These are phyloP conservation scores for Teleopsis dalmanni DNA, from an alignment of 1,140 invertebrate species.

Conservation along the genomic window DNA sequence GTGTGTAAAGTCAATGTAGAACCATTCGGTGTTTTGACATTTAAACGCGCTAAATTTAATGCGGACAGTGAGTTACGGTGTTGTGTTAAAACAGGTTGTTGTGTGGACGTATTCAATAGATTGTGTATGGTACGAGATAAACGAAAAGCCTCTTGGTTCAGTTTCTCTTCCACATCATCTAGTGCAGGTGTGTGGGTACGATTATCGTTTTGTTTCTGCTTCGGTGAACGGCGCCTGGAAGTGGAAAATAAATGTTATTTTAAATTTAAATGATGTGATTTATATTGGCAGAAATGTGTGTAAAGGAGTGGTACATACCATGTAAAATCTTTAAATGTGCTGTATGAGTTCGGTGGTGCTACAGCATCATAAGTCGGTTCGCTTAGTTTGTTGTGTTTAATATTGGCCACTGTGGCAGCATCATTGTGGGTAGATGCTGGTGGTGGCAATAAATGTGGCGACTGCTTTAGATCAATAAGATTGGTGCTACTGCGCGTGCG, in stretches of 20 bases:
- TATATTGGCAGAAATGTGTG: neutral
- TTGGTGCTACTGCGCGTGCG: constrained; percentile 44
- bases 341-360: constrained; percentile 38
- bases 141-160: constrained; percentile 60
- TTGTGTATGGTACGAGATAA: constrained; percentile 60
- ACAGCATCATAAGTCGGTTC: constrained; percentile 2
- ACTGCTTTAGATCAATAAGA: constrained; percentile 19
- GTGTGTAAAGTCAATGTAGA: neutral
- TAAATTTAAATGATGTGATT: constrained; percentile 1
- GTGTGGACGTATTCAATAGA: constrained; percentile 48
- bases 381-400: neutral
- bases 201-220: too few relatives aligned
- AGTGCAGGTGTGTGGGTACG: constrained; percentile 18
- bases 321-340: constrained; percentile 47
- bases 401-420: neutral
- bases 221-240: constrained; percentile 36
- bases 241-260: neutral
- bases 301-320: constrained; percentile 43
- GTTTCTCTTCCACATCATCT: constrained; percentile 53
- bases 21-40: neutral
- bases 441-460: neutral
- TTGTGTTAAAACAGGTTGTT: constrained; percentile 53
- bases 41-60: neutral
- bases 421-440: neutral
- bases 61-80: constrained; percentile 24